A percentile compares a stretch with the other conserved stretches of the same genome.
Evolutionary conservation across 1,140 invertebrate species (phyloP).

Genomic region (Eufriesea mexicana): DNA sequence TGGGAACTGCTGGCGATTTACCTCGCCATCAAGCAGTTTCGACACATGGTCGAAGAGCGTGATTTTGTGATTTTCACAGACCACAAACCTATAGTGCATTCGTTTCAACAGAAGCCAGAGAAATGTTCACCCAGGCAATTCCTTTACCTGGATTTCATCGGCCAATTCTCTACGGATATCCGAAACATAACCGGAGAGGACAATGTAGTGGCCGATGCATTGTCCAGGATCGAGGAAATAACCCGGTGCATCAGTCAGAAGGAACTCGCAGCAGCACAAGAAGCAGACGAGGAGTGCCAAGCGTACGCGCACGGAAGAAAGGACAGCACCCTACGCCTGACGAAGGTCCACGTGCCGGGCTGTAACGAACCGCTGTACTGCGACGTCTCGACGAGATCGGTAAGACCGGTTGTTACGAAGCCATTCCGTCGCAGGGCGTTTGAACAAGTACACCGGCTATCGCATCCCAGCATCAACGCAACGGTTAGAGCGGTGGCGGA

Average conservation of each 20-base stretch:
- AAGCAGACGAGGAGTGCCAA: no score
- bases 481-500: background rate
- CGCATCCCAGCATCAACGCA: background rate
- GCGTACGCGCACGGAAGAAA: no score
- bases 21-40: background rate
- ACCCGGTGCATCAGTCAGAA: no score
- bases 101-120: background rate
- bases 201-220: background rate
- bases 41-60: background rate
- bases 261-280: background rate
- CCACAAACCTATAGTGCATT: constrained; percentile 5
- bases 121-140: background rate
- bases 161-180: background rate
- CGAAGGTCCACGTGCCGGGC: no score
- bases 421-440: background rate
- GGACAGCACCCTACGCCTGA: no score
- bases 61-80: background rate
- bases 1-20: background rate
- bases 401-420: background rate
- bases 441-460: background rate
- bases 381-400: no score
- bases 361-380: background rate
- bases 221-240: background rate
- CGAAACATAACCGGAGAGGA: background rate
- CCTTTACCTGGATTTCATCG: background rate